phyloP scores from a whole-genome alignment of 2,797 vertebrate genomes.

The Anguilla pacifica region DNA sequence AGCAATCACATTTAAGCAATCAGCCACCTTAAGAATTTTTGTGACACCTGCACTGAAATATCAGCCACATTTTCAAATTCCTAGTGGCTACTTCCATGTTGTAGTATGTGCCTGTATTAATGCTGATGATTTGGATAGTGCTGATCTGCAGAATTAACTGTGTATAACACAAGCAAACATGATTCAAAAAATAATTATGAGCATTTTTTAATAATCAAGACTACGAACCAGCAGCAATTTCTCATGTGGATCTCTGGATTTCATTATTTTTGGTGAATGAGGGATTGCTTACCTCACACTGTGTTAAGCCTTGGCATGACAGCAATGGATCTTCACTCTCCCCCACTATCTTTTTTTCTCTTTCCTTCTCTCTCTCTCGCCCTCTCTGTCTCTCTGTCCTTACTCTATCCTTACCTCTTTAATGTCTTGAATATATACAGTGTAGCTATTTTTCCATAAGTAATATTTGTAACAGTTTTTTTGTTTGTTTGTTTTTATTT shows the following conservation, averaged over 20 bases:
- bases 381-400: neutral
- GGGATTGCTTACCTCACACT: neutral
- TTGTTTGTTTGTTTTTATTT: neutral
- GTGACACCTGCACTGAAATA: neutral
- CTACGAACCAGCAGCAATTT: constrained; percentile 19
- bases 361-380: neutral
- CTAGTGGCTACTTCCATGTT: neutral
- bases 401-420: neutral
- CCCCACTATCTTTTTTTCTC: neutral
- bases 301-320: neutral
- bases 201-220: constrained; percentile 14
- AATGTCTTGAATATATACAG: neutral
- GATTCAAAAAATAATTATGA: neutral
- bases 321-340: neutral
- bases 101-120: neutral
- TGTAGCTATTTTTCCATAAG: too few species aligned
- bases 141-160: neutral
- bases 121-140: neutral
- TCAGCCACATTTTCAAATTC: neutral
- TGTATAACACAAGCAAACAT: neutral
- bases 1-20: neutral
- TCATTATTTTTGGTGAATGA: neutral
- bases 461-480: neutral
- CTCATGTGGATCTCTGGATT: neutral
- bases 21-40: neutral